These are phyloP conservation scores for Trichomycterus rosablanca DNA, from an alignment of 2,113 vertebrate genomes.

Conservation along the genomic window DNA sequence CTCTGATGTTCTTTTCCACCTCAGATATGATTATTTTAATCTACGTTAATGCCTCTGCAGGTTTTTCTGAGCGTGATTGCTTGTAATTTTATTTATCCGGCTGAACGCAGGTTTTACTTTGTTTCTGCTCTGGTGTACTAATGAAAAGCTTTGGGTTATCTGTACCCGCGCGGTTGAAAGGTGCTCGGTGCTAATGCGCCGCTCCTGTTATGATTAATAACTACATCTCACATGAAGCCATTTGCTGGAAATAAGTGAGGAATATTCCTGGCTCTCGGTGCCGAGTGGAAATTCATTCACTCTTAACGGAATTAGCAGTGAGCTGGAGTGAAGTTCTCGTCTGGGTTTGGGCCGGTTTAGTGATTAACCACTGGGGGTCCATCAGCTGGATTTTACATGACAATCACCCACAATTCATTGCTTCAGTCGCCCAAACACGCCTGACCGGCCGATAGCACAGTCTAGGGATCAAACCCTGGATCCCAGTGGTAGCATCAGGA, in stretches of 20 bases:
- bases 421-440: too few relatives aligned
- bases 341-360: constrained; percentile 39
- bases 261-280: constrained; percentile 39
- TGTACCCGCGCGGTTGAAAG: constrained; percentile 19
- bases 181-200: constrained; percentile 13
- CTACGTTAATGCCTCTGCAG: constrained; percentile 11
- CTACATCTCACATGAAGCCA: constrained; percentile 34
- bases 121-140: constrained; percentile 5
- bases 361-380: constrained; percentile 43
- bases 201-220: constrained; percentile 33
- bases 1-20: constrained; percentile 5
- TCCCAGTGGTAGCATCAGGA: too few relatives aligned
- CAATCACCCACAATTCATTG: constrained; percentile 33
- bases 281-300: constrained; percentile 42
- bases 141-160: constrained; percentile 9
- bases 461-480: too few relatives aligned
- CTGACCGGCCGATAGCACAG: too few relatives aligned
- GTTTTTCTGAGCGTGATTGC: too few relatives aligned
- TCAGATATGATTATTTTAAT: constrained; percentile 8
- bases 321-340: constrained; percentile 33
- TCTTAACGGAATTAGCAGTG: constrained; percentile 44
- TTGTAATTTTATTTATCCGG: neutral
- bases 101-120: constrained; percentile 1
- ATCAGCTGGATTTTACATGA: constrained; percentile 44
- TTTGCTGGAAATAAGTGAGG: constrained; percentile 38